A percentile compares a stretch with the other conserved stretches of the same genome.
phyloP scores from a whole-genome alignment of 2,888 invertebrate genomes.

The Acrocera orbiculus region DNA sequence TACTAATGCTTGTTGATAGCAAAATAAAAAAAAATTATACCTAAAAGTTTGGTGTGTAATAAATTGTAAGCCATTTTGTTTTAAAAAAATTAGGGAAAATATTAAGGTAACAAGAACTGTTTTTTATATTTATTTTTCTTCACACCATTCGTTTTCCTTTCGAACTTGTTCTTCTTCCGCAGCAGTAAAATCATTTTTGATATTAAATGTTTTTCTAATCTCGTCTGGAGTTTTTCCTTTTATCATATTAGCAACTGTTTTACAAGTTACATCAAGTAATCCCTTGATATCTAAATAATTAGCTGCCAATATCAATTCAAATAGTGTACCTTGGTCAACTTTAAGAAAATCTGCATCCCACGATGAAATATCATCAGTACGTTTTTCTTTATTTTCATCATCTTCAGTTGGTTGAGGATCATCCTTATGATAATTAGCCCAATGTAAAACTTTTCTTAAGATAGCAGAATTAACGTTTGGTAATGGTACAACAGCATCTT shows the following conservation, averaged over 20 bases:
- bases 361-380: conserved; percentile 90
- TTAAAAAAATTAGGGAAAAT: too few species aligned
- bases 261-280: conserved; percentile 86
- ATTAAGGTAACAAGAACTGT: neutral
- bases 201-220: conserved; percentile 86
- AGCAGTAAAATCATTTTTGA: conserved; percentile 85
- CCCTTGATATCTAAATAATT: conserved; percentile 91
- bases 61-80: too few species aligned
- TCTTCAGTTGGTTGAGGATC: conserved; percentile 89
- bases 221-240: conserved; percentile 91
- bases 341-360: conserved; percentile 97
- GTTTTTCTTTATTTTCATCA: conserved; percentile 85
- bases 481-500: conserved; percentile 81
- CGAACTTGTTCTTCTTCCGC: conserved; percentile 94
- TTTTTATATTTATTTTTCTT: conserved; percentile 6
- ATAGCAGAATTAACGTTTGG: conserved; percentile 94
- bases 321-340: conserved; percentile 86
- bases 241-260: conserved; percentile 93
- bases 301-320: conserved; percentile 85
- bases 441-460: conserved; percentile 74
- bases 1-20: too few species aligned
- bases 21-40: too few species aligned
- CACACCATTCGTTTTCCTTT: conserved; percentile 70
- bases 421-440: conserved; percentile 80
- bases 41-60: too few species aligned